Percentiles rank a stretch among this genome's conserved stretches.
These are phyloP conservation scores for Megaleporinus macrocephalus DNA, from an alignment of 2,113 vertebrate genomes.

Conservation along the genomic window DNA sequence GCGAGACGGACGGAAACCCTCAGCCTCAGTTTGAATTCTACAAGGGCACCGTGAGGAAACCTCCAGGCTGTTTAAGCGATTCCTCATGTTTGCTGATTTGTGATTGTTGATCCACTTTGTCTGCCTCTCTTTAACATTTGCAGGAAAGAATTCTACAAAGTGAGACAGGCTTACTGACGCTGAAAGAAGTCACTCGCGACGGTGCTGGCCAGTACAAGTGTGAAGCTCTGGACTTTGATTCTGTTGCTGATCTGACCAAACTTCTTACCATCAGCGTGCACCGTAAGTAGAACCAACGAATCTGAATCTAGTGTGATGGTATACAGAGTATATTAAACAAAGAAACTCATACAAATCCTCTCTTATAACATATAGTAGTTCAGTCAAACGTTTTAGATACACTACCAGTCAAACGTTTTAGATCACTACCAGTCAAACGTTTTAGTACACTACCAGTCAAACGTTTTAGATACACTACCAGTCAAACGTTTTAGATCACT, in stretches of 20 bases:
- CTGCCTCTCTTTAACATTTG: constrained; percentile 9
- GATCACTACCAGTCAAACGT: too few species aligned
- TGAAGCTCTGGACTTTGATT: constrained; percentile 77
- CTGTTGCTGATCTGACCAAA: constrained; percentile 59
- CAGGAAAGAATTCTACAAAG: fast-evolving
- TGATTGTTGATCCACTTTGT: too few species aligned
- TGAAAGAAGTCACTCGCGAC: constrained; percentile 70
- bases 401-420: too few species aligned
- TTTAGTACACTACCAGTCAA: too few species aligned
- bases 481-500: too few species aligned
- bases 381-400: too few species aligned
- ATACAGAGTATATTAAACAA: too few species aligned
- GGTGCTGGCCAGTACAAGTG: constrained; percentile 77
- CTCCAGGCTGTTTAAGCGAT: not conserved
- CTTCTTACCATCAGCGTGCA: constrained; percentile 71
- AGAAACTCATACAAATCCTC: constrained; percentile 14
- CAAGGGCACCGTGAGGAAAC: constrained; percentile 66
- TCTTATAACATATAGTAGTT: constrained; percentile 9
- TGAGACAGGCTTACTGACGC: constrained; percentile 46
- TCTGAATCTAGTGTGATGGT: too few species aligned
- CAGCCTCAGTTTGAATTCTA: constrained; percentile 76
- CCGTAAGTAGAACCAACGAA: constrained; percentile 75
- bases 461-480: too few species aligned
- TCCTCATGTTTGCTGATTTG: not conserved
- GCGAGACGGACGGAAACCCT: constrained; percentile 83